Evolutionary conservation across 2,888 invertebrate species (phyloP).

Genomic region (Drosophila hawaiiensis): DNA sequence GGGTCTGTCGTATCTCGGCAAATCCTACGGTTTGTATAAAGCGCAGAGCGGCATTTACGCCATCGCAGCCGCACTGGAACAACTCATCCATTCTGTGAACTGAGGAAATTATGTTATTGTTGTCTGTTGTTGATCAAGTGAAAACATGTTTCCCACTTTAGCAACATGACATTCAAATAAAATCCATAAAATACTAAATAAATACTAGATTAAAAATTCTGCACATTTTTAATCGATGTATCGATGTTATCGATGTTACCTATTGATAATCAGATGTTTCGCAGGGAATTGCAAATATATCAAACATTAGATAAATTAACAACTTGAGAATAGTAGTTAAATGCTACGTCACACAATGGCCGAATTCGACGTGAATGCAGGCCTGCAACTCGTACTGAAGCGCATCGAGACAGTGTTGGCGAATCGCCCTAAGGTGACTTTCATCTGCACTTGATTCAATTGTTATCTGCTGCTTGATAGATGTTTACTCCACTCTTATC

Average conservation of each 20-base stretch:
- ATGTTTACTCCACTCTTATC: not conserved
- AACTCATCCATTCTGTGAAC: constrained; percentile 47
- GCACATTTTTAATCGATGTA: constrained; percentile 1
- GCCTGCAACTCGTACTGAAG: constrained; percentile 87
- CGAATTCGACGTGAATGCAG: constrained; percentile 84
- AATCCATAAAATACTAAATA: not conserved
- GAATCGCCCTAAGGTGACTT: constrained; percentile 87
- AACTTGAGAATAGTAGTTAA: constrained; percentile 15
- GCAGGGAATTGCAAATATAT: not conserved
- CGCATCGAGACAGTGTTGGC: constrained; percentile 88
- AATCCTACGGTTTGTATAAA: constrained; percentile 44
- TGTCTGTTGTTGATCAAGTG: constrained; percentile 15
- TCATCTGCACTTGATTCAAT: not conserved
- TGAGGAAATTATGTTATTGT: constrained; percentile 30
- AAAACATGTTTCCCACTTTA: constrained; percentile 32
- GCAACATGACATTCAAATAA: not conserved
- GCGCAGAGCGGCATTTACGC: not conserved
- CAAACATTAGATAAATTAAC: not conserved
- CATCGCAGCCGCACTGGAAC: constrained; percentile 8
- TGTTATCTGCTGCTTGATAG: not conserved
- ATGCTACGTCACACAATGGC: constrained; percentile 83
- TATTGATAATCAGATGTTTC: not conserved
- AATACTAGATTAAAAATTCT: constrained; percentile 19
- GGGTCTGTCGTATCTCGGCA: constrained; percentile 52
- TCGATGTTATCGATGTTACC: constrained; percentile 16